Base-by-base conservation (phyloP, 2,888 invertebrate genomes). In the Dicyrtomina minuta region DNA sequence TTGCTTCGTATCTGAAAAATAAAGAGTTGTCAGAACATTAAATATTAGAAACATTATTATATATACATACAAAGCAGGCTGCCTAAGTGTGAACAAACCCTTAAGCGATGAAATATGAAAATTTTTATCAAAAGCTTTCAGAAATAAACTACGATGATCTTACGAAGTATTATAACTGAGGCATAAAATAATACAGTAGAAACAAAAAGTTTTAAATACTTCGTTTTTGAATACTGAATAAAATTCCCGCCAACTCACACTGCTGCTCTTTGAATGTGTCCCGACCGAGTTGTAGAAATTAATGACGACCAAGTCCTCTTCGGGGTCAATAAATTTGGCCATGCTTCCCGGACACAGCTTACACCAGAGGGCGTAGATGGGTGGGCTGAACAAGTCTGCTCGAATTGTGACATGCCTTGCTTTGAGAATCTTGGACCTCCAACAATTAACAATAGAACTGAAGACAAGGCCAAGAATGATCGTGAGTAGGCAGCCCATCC, bases 401-500 rank as follows among this genome's bases (percentile, higher is more conserved):
- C 17, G 12, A 17, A 51, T 51, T 8, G 3, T 33, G 3, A 5
- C 4, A 33, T 33, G 33, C 4, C 8, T 33, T 33, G 33, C 4
- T 8, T 3, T 5, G 3, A 3, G 4, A 5, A 3, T 3, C 8
- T 8, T 33, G 33, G 33, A 33, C 33, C 3, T 33, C 33, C 33
- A 59, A 6, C n/a, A 4, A 13, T 27, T 17, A 10, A 43, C 10
- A 17, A 46, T 56, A 13, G 56, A 22, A 66, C 75, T 76, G 17
- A 56, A 66, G 10, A 74, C 10, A 17, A 77, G 51, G 15, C 81
- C 81, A 12, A 81, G 71, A 1, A 79, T 55, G 12, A 81, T 66
- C 4, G 81, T 80, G 24, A 79, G 68, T n/a, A 78, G 27, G 22
- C 77, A 75, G 1, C 81, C 78, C 41, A 81, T 70, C 49, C 80